A percentile compares a stretch with the other conserved stretches of the same genome.
Evolutionary conservation across 2,113 vertebrate species (phyloP).

Genomic region (Pangasianodon hypophthalmus): DNA sequence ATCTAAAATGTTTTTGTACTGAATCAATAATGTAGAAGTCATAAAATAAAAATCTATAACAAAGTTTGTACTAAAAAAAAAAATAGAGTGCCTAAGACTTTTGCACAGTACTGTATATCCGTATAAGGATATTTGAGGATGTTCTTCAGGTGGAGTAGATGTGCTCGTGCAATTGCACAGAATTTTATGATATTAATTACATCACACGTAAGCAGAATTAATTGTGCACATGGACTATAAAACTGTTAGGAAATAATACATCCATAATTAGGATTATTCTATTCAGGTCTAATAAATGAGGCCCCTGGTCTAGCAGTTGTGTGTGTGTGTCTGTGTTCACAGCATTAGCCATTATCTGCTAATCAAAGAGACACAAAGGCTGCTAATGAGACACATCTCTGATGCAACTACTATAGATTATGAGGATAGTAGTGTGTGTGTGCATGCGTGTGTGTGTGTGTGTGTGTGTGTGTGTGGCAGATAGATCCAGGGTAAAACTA

Average conservation of each 20-base stretch:
- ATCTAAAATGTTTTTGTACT: too few relatives aligned
- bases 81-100: too few relatives aligned
- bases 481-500: not conserved
- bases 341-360: slow-evolving; percentile 12
- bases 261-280: not conserved
- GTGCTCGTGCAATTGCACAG: not conserved
- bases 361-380: slow-evolving; percentile 38
- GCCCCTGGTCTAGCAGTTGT: not conserved
- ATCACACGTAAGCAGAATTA: not conserved
- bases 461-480: slow-evolving; percentile 5
- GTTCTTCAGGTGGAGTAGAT: not conserved
- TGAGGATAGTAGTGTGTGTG: not conserved
- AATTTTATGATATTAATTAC: not conserved
- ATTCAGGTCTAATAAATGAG: not conserved
- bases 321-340: not conserved
- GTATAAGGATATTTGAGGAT: too few relatives aligned
- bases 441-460: not conserved
- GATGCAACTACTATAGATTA: slow-evolving; percentile 5
- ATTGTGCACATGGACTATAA: not conserved
- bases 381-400: slow-evolving; percentile 17
- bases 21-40: too few relatives aligned
- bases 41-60: too few relatives aligned
- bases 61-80: too few relatives aligned
- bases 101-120: too few relatives aligned
- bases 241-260: not conserved